Percentiles rank a stretch among this genome's conserved stretches.
phyloP scores from a whole-genome alignment of 2,113 vertebrate species.

The Nesogale talazaci region DNA sequence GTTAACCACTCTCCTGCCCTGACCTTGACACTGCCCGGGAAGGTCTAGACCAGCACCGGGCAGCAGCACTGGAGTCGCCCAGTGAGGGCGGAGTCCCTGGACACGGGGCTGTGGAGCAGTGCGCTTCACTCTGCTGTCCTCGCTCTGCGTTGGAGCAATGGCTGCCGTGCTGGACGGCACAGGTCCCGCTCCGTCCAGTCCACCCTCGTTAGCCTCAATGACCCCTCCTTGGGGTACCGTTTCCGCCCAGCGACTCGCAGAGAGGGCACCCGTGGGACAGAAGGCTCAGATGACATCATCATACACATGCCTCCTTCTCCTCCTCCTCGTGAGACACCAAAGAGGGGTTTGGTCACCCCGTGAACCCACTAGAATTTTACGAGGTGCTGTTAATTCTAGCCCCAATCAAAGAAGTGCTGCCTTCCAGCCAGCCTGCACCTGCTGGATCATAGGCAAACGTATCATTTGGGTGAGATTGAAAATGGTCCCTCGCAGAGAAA shows the following conservation, averaged over 20 bases:
- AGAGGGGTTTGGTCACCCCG: constrained; percentile 46
- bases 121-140: neutral
- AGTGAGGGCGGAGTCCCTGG: neutral
- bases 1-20: neutral
- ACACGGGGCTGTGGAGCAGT: neutral
- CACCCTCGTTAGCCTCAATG: neutral
- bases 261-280: constrained; percentile 28
- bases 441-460: constrained; percentile 49
- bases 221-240: neutral
- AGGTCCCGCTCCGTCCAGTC: neutral
- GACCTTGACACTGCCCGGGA: neutral
- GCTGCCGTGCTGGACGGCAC: neutral
- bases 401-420: constrained; percentile 57
- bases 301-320: constrained; percentile 28
- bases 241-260: neutral
- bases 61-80: too few relatives aligned
- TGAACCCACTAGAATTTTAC: constrained; percentile 61
- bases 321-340: constrained; percentile 55
- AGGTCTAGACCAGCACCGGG: neutral
- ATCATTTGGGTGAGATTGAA: constrained; percentile 51
- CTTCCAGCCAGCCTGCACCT: constrained; percentile 38
- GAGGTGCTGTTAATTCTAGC: constrained; percentile 66
- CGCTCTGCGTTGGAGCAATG: neutral
- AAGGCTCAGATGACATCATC: constrained; percentile 62
- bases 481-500: constrained; percentile 41